Evolutionary conservation across 2,888 invertebrate genomes (phyloP).

Genomic region (Drosophila mercatorum): DNA sequence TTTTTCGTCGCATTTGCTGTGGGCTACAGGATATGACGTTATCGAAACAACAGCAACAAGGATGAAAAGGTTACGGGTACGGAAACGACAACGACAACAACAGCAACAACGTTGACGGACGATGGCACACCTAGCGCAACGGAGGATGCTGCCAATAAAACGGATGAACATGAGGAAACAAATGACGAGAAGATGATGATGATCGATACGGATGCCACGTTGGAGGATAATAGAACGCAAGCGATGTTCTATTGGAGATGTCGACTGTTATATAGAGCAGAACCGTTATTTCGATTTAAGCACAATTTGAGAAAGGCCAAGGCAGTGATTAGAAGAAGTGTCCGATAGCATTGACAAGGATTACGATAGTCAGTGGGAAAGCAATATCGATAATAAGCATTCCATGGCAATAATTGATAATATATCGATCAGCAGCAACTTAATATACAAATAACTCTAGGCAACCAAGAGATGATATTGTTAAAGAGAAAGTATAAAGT

Average conservation of each 20-base stretch:
- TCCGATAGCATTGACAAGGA: no score
- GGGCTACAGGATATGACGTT: background rate
- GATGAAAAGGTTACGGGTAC: background rate
- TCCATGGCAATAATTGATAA: no score
- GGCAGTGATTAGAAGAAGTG: no score
- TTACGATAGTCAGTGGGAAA: no score
- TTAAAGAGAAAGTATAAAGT: background rate
- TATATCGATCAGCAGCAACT: no score
- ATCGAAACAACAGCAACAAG: background rate
- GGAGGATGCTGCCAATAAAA: background rate
- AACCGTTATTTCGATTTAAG: slow-evolving; percentile 30
- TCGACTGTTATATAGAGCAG: background rate
- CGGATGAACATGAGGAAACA: background rate
- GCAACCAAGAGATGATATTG: background rate
- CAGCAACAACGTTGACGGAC: background rate
- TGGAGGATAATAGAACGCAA: background rate
- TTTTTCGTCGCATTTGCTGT: slow-evolving; percentile 25
- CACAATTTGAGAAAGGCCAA: background rate
- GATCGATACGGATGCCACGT: background rate
- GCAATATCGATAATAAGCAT: no score
- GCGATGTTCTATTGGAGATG: slow-evolving; percentile 21
- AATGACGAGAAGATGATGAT: background rate
- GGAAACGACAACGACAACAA: background rate
- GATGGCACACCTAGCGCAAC: background rate
- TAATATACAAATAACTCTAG: background rate